These are phyloP conservation scores for Leptoclinus maculatus DNA, from an alignment of 2,797 vertebrate species.

Conservation along the genomic window DNA sequence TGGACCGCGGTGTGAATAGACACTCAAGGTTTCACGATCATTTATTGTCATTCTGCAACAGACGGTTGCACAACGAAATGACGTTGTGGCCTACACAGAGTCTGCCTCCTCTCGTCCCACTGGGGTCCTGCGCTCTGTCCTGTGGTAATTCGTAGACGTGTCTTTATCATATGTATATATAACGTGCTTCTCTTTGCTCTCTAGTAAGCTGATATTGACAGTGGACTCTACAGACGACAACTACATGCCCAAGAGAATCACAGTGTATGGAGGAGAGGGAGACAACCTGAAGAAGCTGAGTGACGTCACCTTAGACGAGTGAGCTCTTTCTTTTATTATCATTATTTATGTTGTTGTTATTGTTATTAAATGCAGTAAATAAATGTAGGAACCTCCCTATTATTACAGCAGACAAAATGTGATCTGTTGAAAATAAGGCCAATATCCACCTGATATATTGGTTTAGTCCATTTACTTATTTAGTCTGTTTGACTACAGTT, in stretches of 20 bases:
- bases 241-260: constrained; percentile 96
- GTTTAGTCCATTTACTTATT: background rate
- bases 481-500: background rate
- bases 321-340: constrained; percentile 57
- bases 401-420: background rate
- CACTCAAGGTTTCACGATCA: background rate
- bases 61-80: background rate
- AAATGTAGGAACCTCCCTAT: accelerated
- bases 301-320: constrained; percentile 95
- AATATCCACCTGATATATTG: background rate
- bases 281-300: constrained; percentile 95
- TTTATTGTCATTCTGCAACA: background rate
- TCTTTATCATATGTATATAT: background rate
- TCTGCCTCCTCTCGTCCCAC: no score
- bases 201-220: constrained; percentile 92
- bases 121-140: background rate
- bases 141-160: background rate
- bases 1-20: background rate
- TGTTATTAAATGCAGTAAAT: background rate
- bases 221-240: constrained; percentile 97
- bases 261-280: constrained; percentile 93
- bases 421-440: background rate
- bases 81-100: no score
- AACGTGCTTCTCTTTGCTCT: constrained; percentile 15
- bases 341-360: no score